phyloP scores from a whole-genome alignment of 2,113 vertebrate genomes.

The Xiphophorus hellerii region DNA sequence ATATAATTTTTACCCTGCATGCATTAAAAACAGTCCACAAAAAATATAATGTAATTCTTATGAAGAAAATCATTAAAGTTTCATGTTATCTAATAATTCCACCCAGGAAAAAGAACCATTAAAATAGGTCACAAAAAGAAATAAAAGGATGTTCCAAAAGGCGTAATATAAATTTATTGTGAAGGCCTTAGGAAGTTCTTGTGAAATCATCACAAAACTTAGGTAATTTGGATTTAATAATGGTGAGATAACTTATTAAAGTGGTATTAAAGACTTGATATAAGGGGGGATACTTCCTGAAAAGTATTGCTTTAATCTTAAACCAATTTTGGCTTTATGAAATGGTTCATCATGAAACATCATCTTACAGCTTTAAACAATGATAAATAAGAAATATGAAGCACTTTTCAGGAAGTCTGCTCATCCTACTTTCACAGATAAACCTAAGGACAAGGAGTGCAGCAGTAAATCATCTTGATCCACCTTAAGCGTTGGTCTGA shows the following conservation, averaged over 20 bases:
- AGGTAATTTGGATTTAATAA: background rate
- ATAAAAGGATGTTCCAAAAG: too few relatives aligned
- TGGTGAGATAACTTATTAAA: background rate
- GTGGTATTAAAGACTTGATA: background rate
- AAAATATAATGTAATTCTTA: background rate
- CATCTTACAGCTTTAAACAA: background rate
- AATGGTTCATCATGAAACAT: background rate
- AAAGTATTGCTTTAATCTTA: too few relatives aligned
- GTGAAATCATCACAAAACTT: background rate
- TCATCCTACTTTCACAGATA: background rate
- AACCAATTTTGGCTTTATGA: background rate
- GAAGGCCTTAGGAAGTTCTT: background rate
- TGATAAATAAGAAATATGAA: background rate
- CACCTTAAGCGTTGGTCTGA: conserved; percentile 4
- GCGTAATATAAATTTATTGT: background rate
- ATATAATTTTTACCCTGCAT: background rate
- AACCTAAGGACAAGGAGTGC: conserved; percentile 19
- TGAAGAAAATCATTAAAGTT: background rate
- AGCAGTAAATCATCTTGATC: conserved; percentile 4
- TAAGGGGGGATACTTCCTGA: background rate
- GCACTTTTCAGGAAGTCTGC: background rate
- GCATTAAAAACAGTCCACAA: background rate
- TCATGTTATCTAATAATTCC: background rate
- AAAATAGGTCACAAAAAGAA: background rate
- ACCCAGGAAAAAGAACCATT: background rate